phyloP scores from a whole-genome alignment of 1,140 invertebrate species.

The Diorhabda sublineata region DNA sequence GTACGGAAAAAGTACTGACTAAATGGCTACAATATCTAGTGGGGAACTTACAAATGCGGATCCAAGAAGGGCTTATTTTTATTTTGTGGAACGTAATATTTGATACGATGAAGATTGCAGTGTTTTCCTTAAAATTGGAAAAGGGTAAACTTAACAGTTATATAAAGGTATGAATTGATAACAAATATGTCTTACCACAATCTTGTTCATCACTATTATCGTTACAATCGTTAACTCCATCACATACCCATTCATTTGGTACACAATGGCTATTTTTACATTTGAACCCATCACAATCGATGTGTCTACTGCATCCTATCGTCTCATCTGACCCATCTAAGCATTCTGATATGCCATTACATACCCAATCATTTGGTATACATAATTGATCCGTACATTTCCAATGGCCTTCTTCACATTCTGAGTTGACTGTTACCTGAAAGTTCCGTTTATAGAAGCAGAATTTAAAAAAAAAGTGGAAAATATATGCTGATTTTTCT shows the following conservation, averaged over 20 bases:
- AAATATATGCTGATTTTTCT: neutral
- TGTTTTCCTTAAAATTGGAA: too few relatives aligned
- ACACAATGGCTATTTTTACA: slow-evolving; percentile 62
- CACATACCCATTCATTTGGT: slow-evolving; percentile 59
- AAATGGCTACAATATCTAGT: too few relatives aligned
- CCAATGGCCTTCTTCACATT: slow-evolving; percentile 39
- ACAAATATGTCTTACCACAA: slow-evolving; percentile 54
- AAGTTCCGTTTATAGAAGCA: neutral
- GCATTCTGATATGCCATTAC: slow-evolving; percentile 64
- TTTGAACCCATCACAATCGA: slow-evolving; percentile 46
- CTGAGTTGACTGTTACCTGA: slow-evolving; percentile 17
- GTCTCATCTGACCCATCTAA: slow-evolving; percentile 63
- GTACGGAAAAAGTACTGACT: too few relatives aligned
- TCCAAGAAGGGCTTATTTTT: too few relatives aligned
- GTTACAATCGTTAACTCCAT: slow-evolving; percentile 59
- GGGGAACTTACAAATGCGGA: too few relatives aligned
- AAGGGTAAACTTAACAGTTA: too few relatives aligned
- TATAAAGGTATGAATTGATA: neutral
- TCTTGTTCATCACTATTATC: slow-evolving; percentile 63
- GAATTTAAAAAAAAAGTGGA: neutral
- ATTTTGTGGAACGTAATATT: too few relatives aligned
- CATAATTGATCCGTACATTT: slow-evolving; percentile 54
- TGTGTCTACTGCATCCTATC: slow-evolving; percentile 37
- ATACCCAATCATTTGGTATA: slow-evolving; percentile 53
- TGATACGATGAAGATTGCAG: too few relatives aligned